Conservation (phyloP, 2,113 vertebrate genomes). For the Gallinago media region DNA sequence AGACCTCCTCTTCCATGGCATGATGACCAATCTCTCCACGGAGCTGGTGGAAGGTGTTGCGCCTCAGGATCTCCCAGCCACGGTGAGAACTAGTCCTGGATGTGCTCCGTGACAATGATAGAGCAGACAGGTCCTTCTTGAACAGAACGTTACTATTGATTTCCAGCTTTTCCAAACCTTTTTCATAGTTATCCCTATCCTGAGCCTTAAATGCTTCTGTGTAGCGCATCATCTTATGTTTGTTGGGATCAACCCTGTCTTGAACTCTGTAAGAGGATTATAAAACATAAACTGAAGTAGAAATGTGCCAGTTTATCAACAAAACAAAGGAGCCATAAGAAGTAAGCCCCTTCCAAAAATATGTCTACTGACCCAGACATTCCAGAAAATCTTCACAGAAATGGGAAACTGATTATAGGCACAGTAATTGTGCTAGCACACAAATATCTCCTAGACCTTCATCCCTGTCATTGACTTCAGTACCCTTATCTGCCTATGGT, state of each 20-base stretch:
- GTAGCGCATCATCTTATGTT: constrained; percentile 84
- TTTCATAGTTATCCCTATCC: constrained; percentile 68
- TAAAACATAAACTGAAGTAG: background rate
- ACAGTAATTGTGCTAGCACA: background rate
- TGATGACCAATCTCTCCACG: constrained; percentile 44
- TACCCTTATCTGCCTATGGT: rapidly evolving
- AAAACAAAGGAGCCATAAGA: background rate
- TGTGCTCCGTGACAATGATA: constrained; percentile 67
- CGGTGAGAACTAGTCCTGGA: constrained; percentile 72
- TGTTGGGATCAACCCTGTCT: constrained; percentile 81
- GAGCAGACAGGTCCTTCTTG: background rate
- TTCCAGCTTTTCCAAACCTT: constrained; percentile 51
- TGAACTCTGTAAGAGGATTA: constrained; percentile 83
- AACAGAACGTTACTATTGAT: background rate
- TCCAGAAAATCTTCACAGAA: background rate
- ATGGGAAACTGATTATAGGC: background rate
- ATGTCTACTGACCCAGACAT: background rate
- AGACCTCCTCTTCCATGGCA: constrained; percentile 70
- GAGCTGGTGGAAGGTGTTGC: constrained; percentile 73
- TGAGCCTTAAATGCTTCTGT: constrained; percentile 82
- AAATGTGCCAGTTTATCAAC: background rate
- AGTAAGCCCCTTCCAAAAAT: background rate
- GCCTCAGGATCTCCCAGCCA: constrained; percentile 85
- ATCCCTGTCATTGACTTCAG: background rate
- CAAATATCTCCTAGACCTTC: background rate